Percentiles rank a stretch among this genome's conserved stretches.
Evolutionary conservation across 2,797 vertebrate genomes (phyloP).

Genomic region (Delichon dasypus): DNA sequence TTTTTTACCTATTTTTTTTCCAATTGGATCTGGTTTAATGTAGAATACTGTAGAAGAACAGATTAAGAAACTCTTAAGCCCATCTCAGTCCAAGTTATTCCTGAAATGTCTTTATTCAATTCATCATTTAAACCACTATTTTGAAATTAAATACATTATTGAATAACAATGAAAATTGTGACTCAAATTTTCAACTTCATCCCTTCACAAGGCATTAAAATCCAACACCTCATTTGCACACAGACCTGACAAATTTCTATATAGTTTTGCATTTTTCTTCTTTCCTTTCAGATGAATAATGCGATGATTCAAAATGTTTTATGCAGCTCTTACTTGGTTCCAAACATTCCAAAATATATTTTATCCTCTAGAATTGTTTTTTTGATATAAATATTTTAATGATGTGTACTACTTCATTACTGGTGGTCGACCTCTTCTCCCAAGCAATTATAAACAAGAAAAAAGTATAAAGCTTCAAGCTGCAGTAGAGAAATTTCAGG

Average conservation of each 20-base stretch:
- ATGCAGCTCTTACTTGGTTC: not conserved
- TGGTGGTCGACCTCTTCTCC: rapidly evolving
- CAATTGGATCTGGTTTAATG: not conserved
- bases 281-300: not conserved
- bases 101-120: not conserved
- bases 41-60: not conserved
- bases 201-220: not conserved
- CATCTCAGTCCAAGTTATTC: not conserved
- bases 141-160: not conserved
- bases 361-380: not conserved
- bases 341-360: not conserved
- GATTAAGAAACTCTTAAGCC: not conserved
- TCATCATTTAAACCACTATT: not conserved
- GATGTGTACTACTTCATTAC: not conserved
- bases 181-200: not conserved
- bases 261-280: not conserved
- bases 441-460: rapidly evolving
- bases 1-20: not conserved
- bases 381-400: not conserved
- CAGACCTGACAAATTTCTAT: not conserved
- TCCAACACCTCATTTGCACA: not conserved
- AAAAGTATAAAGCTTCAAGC: not conserved
- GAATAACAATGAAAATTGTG: not conserved
- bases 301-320: not conserved
- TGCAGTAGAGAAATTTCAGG: not conserved